Percentiles rank a stretch among this genome's conserved stretches.
These are phyloP conservation scores for Chaetops frenatus DNA, from an alignment of 2,113 vertebrate species.

Conservation along the genomic window DNA sequence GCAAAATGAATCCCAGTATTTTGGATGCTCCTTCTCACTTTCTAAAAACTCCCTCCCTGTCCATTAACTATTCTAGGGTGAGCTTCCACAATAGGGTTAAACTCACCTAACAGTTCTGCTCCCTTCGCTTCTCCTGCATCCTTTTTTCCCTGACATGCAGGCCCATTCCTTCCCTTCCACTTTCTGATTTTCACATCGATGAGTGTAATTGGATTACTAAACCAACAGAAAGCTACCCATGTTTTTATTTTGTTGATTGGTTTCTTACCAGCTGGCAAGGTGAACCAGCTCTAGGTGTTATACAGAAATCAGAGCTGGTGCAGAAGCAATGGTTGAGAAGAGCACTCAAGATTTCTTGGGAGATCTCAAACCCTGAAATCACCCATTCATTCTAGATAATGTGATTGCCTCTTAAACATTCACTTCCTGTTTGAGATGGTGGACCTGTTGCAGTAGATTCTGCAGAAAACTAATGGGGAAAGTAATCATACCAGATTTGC, in stretches of 20 bases:
- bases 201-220: neutral
- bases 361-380: neutral
- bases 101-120: neutral
- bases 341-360: neutral
- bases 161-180: neutral
- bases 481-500: neutral
- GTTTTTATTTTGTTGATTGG: neutral
- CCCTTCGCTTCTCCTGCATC: neutral
- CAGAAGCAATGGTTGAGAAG: neutral
- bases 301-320: neutral
- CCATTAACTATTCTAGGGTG: neutral
- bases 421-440: neutral
- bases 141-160: neutral
- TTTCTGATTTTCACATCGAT: neutral
- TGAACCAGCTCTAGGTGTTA: neutral
- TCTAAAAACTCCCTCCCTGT: neutral
- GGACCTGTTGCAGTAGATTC: neutral
- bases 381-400: neutral
- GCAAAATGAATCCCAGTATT: conserved; percentile 23
- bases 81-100: neutral
- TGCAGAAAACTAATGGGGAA: neutral
- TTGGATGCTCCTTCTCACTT: conserved; percentile 11
- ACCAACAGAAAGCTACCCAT: neutral
- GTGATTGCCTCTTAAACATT: neutral
- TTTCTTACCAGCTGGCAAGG: neutral